Evolutionary conservation across 2,888 invertebrate species (phyloP).

Genomic region (Netelia fuscicornis): DNA sequence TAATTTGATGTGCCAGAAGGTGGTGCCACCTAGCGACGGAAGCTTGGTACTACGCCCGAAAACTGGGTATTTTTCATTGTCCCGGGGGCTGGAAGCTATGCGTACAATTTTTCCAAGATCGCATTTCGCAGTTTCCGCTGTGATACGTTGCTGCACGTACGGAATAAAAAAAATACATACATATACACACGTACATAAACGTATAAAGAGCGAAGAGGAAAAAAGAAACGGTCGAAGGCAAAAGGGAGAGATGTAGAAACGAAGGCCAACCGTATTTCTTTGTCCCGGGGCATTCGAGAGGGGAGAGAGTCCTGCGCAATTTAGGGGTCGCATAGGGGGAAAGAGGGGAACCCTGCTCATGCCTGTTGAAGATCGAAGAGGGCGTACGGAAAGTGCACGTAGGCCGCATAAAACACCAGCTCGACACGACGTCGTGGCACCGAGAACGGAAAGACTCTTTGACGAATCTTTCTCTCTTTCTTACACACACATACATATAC

Average conservation of each 20-base stretch:
- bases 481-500: too few relatives aligned
- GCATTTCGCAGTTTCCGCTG: conserved; percentile 14
- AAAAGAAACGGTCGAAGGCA: conserved; percentile 46
- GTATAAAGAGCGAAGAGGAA: not conserved
- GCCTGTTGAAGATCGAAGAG: conserved; percentile 26
- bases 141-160: not conserved
- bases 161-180: not conserved
- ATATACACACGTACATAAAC: too few relatives aligned
- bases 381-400: conserved; percentile 7
- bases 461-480: not conserved
- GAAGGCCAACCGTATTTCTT: conserved; percentile 18
- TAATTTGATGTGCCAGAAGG: too few relatives aligned
- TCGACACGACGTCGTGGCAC: not conserved
- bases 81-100: not conserved
- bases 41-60: too few relatives aligned
- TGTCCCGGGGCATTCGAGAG: conserved; percentile 23
- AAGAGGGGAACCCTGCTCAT: not conserved
- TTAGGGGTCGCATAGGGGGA: conserved; percentile 27
- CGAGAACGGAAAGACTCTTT: not conserved
- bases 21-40: too few relatives aligned
- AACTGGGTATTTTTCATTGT: not conserved
- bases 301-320: conserved; percentile 15
- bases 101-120: conserved; percentile 6
- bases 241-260: conserved; percentile 5
- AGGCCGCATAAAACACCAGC: not conserved